These are phyloP conservation scores for Deroptyus accipitrinus DNA, from an alignment of 2,113 vertebrate species.

Conservation along the genomic window DNA sequence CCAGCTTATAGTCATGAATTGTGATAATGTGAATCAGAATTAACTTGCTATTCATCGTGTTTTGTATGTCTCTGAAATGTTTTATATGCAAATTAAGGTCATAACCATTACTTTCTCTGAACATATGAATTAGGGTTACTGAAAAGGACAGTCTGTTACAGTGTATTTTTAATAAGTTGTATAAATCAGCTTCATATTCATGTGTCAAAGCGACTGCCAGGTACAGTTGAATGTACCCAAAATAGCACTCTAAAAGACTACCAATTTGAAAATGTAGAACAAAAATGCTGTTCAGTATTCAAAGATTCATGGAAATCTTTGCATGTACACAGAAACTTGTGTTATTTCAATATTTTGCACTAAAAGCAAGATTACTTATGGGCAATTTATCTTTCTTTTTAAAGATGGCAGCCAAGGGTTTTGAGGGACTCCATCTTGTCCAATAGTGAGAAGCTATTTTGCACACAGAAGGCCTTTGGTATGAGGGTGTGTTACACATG, in stretches of 20 bases:
- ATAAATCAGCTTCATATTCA: neutral
- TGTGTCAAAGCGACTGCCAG: neutral
- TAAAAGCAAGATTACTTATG: neutral
- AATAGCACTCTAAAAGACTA: neutral
- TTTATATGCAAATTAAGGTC: neutral
- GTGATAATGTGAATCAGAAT: neutral
- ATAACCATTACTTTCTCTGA: neutral
- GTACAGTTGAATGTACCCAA: neutral
- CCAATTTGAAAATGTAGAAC: neutral
- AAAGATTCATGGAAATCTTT: neutral
- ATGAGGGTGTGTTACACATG: neutral
- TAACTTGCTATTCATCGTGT: neutral
- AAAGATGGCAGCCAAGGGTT: neutral
- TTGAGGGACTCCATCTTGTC: neutral
- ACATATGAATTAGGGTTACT: neutral
- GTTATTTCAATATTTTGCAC: neutral
- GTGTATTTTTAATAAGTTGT: neutral
- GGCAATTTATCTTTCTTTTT: neutral
- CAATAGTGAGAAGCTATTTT: neutral
- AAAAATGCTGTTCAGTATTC: neutral
- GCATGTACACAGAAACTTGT: neutral
- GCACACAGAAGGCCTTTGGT: neutral
- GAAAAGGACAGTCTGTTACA: neutral
- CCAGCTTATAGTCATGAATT: neutral
- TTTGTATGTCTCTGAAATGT: constrained; percentile 3